These are phyloP conservation scores for Bhutanitis thaidina DNA, from an alignment of 2,888 invertebrate genomes.

Conservation along the genomic window DNA sequence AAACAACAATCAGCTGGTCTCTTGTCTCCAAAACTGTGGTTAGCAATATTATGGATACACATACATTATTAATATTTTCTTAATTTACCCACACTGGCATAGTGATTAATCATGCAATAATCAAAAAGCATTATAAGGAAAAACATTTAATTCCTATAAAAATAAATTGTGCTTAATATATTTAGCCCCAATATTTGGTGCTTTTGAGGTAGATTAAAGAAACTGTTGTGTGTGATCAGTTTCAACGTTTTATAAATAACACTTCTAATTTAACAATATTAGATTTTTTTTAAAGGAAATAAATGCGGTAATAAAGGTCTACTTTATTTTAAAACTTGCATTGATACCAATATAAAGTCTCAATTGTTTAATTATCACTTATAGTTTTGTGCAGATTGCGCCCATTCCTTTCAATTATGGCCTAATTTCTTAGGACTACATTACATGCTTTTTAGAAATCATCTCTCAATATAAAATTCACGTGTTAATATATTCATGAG, in stretches of 20 bases:
- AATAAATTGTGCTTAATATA: too few species aligned
- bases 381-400: neutral
- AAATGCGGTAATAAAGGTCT: too few species aligned
- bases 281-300: too few species aligned
- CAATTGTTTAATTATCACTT: too few species aligned
- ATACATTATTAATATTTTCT: neutral
- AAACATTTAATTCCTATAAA: neutral
- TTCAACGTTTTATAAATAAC: too few species aligned
- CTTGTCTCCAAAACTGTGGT: neutral
- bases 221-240: too few species aligned
- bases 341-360: too few species aligned
- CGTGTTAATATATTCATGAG: neutral
- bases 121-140: neutral
- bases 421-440: conserved; percentile 8
- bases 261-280: too few species aligned
- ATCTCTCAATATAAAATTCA: conserved; percentile 1
- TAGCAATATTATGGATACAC: neutral
- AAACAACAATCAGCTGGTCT: neutral
- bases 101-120: neutral
- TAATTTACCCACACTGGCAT: neutral
- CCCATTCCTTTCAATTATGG: neutral
- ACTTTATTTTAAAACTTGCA: neutral
- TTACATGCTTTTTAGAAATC: conserved; percentile 10
- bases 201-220: too few species aligned
- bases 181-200: too few species aligned